phyloP scores from a whole-genome alignment of 1,140 invertebrate genomes.

The Drosophila chauvacae region DNA sequence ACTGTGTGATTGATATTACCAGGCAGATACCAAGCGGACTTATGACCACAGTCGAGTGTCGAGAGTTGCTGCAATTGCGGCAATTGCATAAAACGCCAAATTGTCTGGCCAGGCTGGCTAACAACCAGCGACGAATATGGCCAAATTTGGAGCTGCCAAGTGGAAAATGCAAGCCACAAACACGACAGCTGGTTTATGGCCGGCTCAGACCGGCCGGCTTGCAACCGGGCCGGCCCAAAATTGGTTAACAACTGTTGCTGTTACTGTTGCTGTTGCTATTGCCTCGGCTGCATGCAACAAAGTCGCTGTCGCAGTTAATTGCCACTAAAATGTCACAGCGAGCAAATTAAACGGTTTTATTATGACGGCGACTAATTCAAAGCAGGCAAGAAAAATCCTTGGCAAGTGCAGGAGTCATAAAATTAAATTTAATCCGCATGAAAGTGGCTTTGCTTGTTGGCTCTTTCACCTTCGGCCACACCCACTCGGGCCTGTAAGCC shows the following conservation, averaged over 20 bases:
- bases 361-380: slow-evolving; percentile 62
- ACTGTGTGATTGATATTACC: slow-evolving; percentile 9
- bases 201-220: slow-evolving; percentile 56
- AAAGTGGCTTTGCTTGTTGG: slow-evolving; percentile 47
- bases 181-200: slow-evolving; percentile 59
- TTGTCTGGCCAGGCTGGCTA: slow-evolving; percentile 60
- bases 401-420: slow-evolving; percentile 71
- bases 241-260: slow-evolving; percentile 44
- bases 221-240: slow-evolving; percentile 42
- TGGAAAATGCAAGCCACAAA: slow-evolving; percentile 52
- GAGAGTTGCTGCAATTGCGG: slow-evolving; percentile 18
- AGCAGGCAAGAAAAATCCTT: slow-evolving; percentile 13
- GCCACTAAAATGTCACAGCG: slow-evolving; percentile 54
- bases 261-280: background rate
- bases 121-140: slow-evolving; percentile 32
- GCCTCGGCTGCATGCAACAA: slow-evolving; percentile 69
- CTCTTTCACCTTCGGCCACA: slow-evolving; percentile 57
- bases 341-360: slow-evolving; percentile 70
- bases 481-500: slow-evolving; percentile 59
- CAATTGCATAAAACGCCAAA: slow-evolving; percentile 78
- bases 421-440: slow-evolving; percentile 76
- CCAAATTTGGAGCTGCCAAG: slow-evolving; percentile 70
- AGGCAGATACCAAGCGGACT: slow-evolving; percentile 16
- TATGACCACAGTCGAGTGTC: slow-evolving; percentile 53
- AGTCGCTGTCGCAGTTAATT: slow-evolving; percentile 48